Base-by-base conservation (phyloP, 2,888 invertebrate species). In the Parasteatoda lunata region DNA sequence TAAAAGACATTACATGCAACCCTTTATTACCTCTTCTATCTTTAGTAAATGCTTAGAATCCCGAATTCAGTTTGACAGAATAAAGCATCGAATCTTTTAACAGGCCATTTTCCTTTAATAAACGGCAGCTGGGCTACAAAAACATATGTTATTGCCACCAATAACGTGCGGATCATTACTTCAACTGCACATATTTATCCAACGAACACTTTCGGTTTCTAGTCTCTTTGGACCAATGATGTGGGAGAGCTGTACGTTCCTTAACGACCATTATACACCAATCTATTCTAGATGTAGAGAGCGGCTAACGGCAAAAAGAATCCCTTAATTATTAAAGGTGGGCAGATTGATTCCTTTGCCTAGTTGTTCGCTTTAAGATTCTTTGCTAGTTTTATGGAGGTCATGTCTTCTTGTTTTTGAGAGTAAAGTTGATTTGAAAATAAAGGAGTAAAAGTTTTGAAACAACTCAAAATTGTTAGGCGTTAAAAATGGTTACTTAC, bases 141-240 rank as follows among this genome's bases (percentile, higher is more conserved):
- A 59, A 59, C n/a, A 4, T 13, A n/a, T 59, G 59, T 59, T 59
- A 8, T 7, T 9, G 59, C 59, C n/a, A 59, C 59, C 59, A 59
- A 59, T 59, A 59, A 59, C 9, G 59, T 59, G 59, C 4, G 59
- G 59, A 6, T 59, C 59, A 59, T 59, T 59, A 59, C 59, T n/a
- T 59, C n/a, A n/a, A n/a, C 30, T 59, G n/a, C 59, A 59, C n/a
- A n/a, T 59, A 59, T 59, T 59, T 59, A 59, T 59, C 59, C n/a
- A 13, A 59, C 59, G 4, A 59, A 59, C 11, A 59, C 59, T 6
- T 59, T 59, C 59, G n/a, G 59, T 59, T n/a, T 59, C 59, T 59
- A 59, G 59, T 59, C 59, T 59, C 59, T 59, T 59, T 59, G 59
- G 59, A 59, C 59, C 8, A 6, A 4, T 59, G 7, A 59, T 13